Conservation (phyloP, 1,140 invertebrate species). For the Lordiphosa stackelbergi region DNA sequence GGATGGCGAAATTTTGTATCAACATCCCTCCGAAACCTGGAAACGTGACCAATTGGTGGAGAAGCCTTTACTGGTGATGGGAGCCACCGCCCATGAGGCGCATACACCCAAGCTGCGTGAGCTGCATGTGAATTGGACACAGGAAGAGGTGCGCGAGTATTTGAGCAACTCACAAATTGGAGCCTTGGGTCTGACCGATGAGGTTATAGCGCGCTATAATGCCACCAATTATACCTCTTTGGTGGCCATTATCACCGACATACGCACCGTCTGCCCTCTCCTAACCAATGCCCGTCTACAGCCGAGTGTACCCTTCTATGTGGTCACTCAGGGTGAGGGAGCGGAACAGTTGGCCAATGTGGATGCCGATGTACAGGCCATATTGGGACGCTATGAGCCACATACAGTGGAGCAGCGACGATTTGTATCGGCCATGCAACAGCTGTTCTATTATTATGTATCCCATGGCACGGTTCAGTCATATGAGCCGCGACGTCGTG, state of each 20-base stretch:
- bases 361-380: slow-evolving; percentile 85
- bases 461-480: slow-evolving; percentile 83
- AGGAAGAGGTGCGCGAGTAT: slow-evolving; percentile 81
- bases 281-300: slow-evolving; percentile 81
- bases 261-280: slow-evolving; percentile 88
- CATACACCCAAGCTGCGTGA: slow-evolving; percentile 80
- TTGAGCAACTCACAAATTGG: slow-evolving; percentile 83
- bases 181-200: slow-evolving; percentile 80
- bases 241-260: slow-evolving; percentile 85
- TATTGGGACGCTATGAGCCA: slow-evolving; percentile 86
- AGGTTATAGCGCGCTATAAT: slow-evolving; percentile 82
- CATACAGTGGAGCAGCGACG: slow-evolving; percentile 84
- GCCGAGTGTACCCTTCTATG: slow-evolving; percentile 83
- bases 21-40: slow-evolving; percentile 82
- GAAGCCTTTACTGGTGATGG: slow-evolving; percentile 82
- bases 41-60: slow-evolving; percentile 65
- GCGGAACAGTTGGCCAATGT: slow-evolving; percentile 80
- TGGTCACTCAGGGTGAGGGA: slow-evolving; percentile 82
- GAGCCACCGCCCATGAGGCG: slow-evolving; percentile 84
- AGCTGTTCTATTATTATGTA: slow-evolving; percentile 89
- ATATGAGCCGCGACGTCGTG: slow-evolving; percentile 78
- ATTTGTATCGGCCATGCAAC: slow-evolving; percentile 87
- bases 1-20: slow-evolving; percentile 83
- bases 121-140: slow-evolving; percentile 81
- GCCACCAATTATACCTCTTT: slow-evolving; percentile 82